These are phyloP conservation scores for Saccopteryx bilineata DNA, from an alignment of 2,113 vertebrate genomes.

Conservation along the genomic window DNA sequence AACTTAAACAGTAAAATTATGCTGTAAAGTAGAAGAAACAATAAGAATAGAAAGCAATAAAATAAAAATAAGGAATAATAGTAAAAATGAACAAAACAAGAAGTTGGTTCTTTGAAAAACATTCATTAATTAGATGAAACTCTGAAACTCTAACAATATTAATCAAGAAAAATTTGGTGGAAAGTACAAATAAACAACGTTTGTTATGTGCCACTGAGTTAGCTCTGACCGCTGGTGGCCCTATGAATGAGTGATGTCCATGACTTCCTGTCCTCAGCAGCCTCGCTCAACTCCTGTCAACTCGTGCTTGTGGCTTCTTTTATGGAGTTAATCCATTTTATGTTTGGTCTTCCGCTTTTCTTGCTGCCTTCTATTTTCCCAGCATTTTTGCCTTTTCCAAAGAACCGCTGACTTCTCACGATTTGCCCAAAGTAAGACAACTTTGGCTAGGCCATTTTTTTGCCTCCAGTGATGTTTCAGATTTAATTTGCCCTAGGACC, in stretches of 20 bases:
- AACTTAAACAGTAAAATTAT: constrained; percentile 4
- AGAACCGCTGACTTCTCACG: neutral
- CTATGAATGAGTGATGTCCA: neutral
- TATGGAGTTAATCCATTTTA: too few relatives aligned
- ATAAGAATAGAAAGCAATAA: neutral
- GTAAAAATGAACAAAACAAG: neutral
- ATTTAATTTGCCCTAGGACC: neutral
- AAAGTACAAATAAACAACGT: constrained; percentile 44
- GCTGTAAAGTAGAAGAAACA: neutral
- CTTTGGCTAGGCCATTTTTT: neutral
- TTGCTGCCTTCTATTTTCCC: neutral
- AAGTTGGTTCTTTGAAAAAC: constrained; percentile 44
- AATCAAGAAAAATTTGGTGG: neutral
- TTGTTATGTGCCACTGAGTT: neutral
- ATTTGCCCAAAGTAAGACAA: neutral
- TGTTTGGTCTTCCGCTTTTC: neutral
- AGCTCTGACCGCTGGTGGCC: neutral
- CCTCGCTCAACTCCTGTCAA: neutral
- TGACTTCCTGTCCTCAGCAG: neutral
- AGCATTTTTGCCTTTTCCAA: neutral
- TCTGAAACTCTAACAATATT: neutral
- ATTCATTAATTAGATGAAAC: constrained; percentile 34
- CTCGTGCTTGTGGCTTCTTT: neutral
- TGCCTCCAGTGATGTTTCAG: neutral
- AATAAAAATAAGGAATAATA: neutral